phyloP scores from a whole-genome alignment of 2,888 invertebrate genomes.

The Trachelus stipa region DNA sequence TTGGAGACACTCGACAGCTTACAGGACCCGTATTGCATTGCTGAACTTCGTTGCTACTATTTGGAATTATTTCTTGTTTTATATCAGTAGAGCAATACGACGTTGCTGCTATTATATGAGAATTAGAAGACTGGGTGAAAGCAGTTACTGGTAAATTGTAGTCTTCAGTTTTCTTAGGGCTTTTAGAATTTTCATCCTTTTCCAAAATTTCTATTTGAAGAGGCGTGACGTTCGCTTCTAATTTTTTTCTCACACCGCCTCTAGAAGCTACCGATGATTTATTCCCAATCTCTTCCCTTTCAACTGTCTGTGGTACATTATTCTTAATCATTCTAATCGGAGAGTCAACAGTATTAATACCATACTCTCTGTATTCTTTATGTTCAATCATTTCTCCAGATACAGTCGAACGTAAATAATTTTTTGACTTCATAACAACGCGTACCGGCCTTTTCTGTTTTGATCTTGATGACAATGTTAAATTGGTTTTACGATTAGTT shows the following conservation, averaged over 20 bases:
- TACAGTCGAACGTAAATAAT: background rate
- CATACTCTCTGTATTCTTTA: background rate
- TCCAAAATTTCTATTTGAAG: background rate
- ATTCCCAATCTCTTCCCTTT: background rate
- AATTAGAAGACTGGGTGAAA: background rate
- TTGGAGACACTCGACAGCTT: too few species aligned
- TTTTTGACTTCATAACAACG: background rate
- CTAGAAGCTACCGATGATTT: background rate
- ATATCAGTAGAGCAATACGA: background rate
- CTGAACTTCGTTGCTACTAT: background rate
- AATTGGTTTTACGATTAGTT: background rate
- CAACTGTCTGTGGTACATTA: background rate
- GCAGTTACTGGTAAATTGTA: background rate
- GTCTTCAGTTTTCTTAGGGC: background rate
- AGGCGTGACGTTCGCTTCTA: background rate
- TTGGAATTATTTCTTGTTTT: background rate
- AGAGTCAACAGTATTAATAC: background rate
- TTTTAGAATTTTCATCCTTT: background rate
- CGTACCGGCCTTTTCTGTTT: background rate
- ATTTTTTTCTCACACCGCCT: background rate
- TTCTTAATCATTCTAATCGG: background rate
- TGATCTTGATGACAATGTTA: background rate
- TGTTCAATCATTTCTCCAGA: background rate
- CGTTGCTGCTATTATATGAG: slow-evolving; percentile 1
- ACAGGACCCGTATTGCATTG: too few species aligned